Conservation (phyloP, 2,797 vertebrate genomes). For the Bovichtus variegatus region DNA sequence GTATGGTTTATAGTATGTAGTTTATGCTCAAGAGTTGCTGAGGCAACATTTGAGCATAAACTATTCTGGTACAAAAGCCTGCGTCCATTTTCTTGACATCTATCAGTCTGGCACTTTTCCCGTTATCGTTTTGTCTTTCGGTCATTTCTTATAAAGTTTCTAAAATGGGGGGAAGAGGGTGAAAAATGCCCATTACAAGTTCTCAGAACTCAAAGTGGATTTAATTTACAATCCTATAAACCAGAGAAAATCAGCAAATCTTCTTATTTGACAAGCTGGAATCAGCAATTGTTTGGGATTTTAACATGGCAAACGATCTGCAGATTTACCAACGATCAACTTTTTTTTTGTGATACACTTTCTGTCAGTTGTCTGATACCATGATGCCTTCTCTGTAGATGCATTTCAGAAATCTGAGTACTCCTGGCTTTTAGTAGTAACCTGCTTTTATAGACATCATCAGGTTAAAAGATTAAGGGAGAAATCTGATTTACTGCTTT, state of each 20-base stretch:
- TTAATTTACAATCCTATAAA: not conserved
- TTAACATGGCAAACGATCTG: not conserved
- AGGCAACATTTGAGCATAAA: not conserved
- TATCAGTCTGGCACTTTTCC: not conserved
- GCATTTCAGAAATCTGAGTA: not conserved
- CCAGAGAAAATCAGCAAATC: not conserved
- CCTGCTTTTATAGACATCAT: not conserved
- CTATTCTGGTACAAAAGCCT: not conserved
- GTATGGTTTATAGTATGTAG: too few relatives aligned
- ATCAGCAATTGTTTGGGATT: not conserved
- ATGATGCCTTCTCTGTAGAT: not conserved
- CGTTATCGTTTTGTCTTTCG: rapidly evolving
- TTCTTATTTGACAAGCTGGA: not conserved
- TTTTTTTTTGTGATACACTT: not conserved
- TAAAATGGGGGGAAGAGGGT: not conserved
- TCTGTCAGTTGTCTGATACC: not conserved
- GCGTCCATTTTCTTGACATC: not conserved
- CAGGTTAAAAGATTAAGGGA: not conserved
- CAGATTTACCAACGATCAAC: too few relatives aligned
- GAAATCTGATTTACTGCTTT: not conserved
- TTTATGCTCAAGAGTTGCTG: too few relatives aligned
- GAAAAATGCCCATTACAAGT: not conserved
- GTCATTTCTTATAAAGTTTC: not conserved
- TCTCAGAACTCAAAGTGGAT: too few relatives aligned
- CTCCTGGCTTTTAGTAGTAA: not conserved